Base-by-base conservation (phyloP, 2,888 invertebrate genomes). In the Anorthoa munda region DNA sequence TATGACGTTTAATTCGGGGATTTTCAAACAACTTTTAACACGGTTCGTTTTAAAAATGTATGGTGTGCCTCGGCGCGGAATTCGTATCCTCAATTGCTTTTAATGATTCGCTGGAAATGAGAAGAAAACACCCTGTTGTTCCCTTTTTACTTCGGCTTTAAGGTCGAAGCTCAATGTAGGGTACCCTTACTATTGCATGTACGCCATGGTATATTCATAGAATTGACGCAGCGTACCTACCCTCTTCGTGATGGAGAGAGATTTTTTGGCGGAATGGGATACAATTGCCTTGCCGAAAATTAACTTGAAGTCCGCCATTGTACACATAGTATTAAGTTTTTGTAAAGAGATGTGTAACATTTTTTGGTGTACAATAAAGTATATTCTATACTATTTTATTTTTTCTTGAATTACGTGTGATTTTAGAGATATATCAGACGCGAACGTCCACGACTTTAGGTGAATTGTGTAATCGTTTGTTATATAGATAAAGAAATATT, bases 81-180 rank as follows among this genome's bases (percentile, higher is more conserved):
- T 82, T 74, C 61, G 63, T 68, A 82, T 75, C 79, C 79, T 71
- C 84, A 71, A 79, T 81, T 48, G 70, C 55, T 72, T 79, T 83
- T 83, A 84, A 83, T 84, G 75, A 83, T 84, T 72, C 72, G 72
- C 64, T 59, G 67, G 74, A 67, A 75, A 81, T 76, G 72, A 74
- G 75, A 23, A 58, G 56, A 74, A 66, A 72, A 69, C 46, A 39
- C 63, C 55, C 17, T 59, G 63, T 70, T 56, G 65, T 81, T 78
- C 48, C 45, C n/a, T 69, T 81, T 81, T 81, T 72, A 68, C 59
- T 76, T 67, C 17, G 66, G 73, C 45, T 58, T 81, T 77, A 83
- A 73, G 73, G 78, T 81, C 66, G 56, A 58, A 68, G 68, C 56
- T 66, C 48, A 72, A 78, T 83, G 78, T 73, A 64, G 71, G 66